Evolutionary conservation across 2,113 vertebrate genomes (phyloP), one percentile per base, ranked within the genome.

Genomic region (Oncorhynchus mykiss): DNA sequence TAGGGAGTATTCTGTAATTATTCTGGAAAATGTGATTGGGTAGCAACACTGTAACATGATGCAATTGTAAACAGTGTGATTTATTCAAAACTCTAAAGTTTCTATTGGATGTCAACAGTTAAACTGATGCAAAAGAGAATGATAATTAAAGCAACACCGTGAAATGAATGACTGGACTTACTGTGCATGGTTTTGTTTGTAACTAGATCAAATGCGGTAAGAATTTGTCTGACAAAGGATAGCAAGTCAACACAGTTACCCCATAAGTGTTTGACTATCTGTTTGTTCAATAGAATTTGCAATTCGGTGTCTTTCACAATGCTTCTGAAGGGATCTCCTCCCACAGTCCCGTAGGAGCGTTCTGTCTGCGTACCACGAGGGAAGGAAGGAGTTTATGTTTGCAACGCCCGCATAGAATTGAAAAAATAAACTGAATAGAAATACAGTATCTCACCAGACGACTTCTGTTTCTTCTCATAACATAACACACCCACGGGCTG

Each of bases 31-130:
- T 74, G 24, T 5, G 14, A 25, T 25, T 65, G 64, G 68, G 70
- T 76, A 45, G 72, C 64, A 25, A 45, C 73, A 16, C 34, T 80
- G 54, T 70, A 11, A 70, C 59, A 12, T 34, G 71, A 29, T 45
- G 67, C 34, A 18, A n/a, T 31, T 83, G 77, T 78, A 73, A 64
- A 67, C 68, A 31, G 8, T 27, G n/a, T 8, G 39, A 45, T 45
- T 45, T 45, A 45, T 45, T 45, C 39, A 70, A 66, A 27, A 7
- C 13, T 25, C 5, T 0, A 74, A 29, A 0, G 27, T 31, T 39
- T 6, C 31, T 45, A 3, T 59, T 67, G 25, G 70, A 27, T 31
- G 57, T 14, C 18, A 22, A 71, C 25, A 20, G 48, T 65, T 11
- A 49, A 70, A 45, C 39, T 4, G 16, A 24, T 79, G 62, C 68